Base-by-base conservation (phyloP, 1,140 invertebrate species). In the Idris sp. region DNA sequence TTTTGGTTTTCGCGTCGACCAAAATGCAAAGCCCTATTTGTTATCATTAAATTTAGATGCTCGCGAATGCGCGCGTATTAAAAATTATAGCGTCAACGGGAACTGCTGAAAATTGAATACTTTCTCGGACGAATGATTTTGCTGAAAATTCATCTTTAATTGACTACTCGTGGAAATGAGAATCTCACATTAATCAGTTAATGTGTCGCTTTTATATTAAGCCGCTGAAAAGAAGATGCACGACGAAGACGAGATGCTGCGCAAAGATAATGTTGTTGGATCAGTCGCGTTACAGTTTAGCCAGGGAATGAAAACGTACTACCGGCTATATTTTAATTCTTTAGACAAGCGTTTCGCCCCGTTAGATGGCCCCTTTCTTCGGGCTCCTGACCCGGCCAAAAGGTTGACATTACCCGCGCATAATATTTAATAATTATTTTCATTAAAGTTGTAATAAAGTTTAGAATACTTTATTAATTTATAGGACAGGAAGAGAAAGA, bases 401-500 rank as follows among this genome's bases (percentile, higher is more conserved):
- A 77, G 62, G 83, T 85, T 86, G 85, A 86, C 83, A 85, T 81
- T 83, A 83, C 81, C n/a, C 65, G 76, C 62, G 83, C 83, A 86
- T 87, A 87, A 87, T 87, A 87, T 87, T 87, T 87, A 87, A 87
- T 87, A 87, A 87, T 87, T 87, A 87, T 87, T 86, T 87, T 86
- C 83, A 87, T 87, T 87, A 87, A 83, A 87, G 83, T 86, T 85
- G 81, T 85, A 84, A 86, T 86, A 87, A 87, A 86, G 84, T 87
- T 87, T 84, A 81, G 82, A 82, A 86, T 87, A 85, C 85, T 87
- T 86, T 87, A 87, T 87, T 87, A 87, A 87, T 87, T 87, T 87
- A 87, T 87, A 87, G 85, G 83, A 77, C 79, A 81, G 81, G 77
- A n/a, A n/a, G n/a, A n/a, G n/a, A n/a, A n/a, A n/a, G n/a, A n/a